A percentile compares a stretch with the other conserved stretches of the same genome.
phyloP scores from a whole-genome alignment of 2,888 invertebrate genomes.

The Hedya salicella region DNA sequence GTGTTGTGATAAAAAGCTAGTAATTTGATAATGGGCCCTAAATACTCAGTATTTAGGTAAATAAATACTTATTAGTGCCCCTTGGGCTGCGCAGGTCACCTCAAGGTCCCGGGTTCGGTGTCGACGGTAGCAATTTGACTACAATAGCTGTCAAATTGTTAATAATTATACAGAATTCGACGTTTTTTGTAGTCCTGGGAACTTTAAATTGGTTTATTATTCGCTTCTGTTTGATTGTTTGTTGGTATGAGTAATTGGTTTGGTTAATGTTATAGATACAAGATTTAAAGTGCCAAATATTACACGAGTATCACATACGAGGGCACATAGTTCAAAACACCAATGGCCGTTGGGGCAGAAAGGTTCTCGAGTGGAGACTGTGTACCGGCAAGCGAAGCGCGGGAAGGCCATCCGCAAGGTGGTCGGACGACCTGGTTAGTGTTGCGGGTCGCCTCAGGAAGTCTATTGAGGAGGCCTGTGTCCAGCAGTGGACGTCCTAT shows the following conservation, averaged over 20 bases:
- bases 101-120: slow-evolving; percentile 59
- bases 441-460: too few relatives aligned
- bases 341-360: too few relatives aligned
- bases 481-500: too few relatives aligned
- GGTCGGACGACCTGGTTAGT: too few relatives aligned
- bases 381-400: too few relatives aligned
- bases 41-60: not conserved
- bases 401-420: too few relatives aligned
- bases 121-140: slow-evolving; percentile 45
- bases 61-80: slow-evolving; percentile 11
- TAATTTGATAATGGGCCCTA: slow-evolving; percentile 20
- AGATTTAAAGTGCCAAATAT: too few relatives aligned
- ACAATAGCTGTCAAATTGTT: slow-evolving; percentile 43
- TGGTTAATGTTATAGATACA: too few relatives aligned
- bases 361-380: too few relatives aligned
- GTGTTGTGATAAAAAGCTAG: not conserved
- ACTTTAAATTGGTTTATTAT: slow-evolving; percentile 24
- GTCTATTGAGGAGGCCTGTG: too few relatives aligned
- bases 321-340: too few relatives aligned
- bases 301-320: too few relatives aligned
- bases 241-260: not conserved
- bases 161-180: slow-evolving; percentile 42
- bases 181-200: slow-evolving; percentile 29
- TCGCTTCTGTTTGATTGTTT: slow-evolving; percentile 25
- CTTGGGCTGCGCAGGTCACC: slow-evolving; percentile 46